phyloP scores from a whole-genome alignment of 2,888 invertebrate genomes.

The Physocephala rufipes region DNA sequence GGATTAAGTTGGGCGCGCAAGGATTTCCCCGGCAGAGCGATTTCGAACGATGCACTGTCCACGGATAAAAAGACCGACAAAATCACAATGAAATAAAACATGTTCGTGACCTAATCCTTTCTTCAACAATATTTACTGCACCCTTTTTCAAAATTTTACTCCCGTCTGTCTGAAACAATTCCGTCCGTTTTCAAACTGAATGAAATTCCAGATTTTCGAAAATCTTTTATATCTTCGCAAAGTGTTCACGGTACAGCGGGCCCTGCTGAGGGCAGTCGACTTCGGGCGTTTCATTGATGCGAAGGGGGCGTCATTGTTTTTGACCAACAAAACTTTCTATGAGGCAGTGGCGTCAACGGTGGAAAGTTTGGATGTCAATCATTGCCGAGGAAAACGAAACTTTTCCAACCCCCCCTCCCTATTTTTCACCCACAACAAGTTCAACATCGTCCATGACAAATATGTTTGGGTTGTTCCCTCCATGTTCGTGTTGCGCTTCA shows the following conservation, averaged over 20 bases:
- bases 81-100: conserved; percentile 42
- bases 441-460: too few species aligned
- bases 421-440: too few species aligned
- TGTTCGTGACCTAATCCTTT: conserved; percentile 14
- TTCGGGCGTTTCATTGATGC: too few species aligned
- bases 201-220: background rate
- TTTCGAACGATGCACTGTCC: background rate
- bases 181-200: background rate
- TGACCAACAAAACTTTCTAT: too few species aligned
- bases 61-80: background rate
- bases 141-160: background rate
- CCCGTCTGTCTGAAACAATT: background rate
- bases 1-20: conserved; percentile 52
- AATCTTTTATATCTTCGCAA: conserved; percentile 9
- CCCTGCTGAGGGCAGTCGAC: too few species aligned
- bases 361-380: too few species aligned
- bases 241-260: background rate
- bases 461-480: too few species aligned
- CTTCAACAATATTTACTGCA: background rate
- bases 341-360: too few species aligned
- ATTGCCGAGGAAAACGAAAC: too few species aligned
- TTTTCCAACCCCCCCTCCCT: background rate
- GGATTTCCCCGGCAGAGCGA: conserved; percentile 34
- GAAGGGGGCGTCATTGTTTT: too few species aligned
- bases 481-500: too few species aligned